phyloP scores from a whole-genome alignment of 1,140 invertebrate genomes.

The Drosophila repleta region DNA sequence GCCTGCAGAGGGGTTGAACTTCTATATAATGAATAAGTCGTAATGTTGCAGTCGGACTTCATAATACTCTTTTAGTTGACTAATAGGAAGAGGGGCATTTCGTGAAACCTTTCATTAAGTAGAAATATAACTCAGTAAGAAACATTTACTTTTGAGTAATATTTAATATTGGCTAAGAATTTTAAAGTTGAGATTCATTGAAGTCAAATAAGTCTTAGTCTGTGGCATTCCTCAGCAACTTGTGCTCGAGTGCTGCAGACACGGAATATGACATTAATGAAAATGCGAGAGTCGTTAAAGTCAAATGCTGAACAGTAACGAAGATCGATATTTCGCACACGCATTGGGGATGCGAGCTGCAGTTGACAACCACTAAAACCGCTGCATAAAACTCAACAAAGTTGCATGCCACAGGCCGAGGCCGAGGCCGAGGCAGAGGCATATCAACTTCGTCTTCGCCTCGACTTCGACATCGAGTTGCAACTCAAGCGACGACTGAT shows the following conservation, averaged over 20 bases:
- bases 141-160: neutral
- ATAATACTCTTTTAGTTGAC: no score
- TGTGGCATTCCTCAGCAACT: neutral
- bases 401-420: slow-evolving; percentile 27
- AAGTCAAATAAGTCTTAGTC: neutral
- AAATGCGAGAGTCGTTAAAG: slow-evolving; percentile 40
- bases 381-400: slow-evolving; percentile 64
- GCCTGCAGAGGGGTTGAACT: no score
- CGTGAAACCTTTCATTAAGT: no score
- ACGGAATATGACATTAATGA: slow-evolving; percentile 26
- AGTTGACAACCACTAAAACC: slow-evolving; percentile 54
- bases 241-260: neutral
- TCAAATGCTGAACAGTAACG: slow-evolving; percentile 24
- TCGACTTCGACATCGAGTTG: slow-evolving; percentile 18
- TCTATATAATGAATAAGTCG: no score
- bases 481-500: slow-evolving; percentile 60
- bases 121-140: no score
- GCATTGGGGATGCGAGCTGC: slow-evolving; percentile 44
- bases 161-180: neutral
- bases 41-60: no score
- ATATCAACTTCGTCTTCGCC: slow-evolving; percentile 4
- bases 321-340: slow-evolving; percentile 25
- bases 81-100: no score
- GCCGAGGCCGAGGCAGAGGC: slow-evolving; percentile 18
- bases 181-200: no score